Conservation (phyloP, 1,140 invertebrate genomes). For the Contarinia nasturtii region DNA sequence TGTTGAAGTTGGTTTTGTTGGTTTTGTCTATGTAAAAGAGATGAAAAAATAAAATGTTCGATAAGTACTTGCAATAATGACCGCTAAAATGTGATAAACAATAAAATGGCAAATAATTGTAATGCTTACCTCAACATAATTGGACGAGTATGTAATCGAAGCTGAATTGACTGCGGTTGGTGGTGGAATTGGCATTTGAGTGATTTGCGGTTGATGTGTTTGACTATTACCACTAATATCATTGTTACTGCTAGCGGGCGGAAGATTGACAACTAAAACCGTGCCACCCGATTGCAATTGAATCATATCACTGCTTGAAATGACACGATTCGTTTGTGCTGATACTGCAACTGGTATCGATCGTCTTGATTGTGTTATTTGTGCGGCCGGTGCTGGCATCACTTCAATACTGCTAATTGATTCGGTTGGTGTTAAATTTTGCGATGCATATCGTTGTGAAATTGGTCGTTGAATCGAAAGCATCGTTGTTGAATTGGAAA, state of each 20-base stretch:
- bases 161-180: slow-evolving; percentile 24
- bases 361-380: slow-evolving; percentile 4
- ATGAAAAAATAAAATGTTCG: not conserved
- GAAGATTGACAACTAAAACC: slow-evolving; percentile 61
- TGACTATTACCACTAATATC: slow-evolving; percentile 3
- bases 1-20: slow-evolving; percentile 9
- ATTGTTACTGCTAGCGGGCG: slow-evolving; percentile 27
- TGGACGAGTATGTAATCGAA: slow-evolving; percentile 36
- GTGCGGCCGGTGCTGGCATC: slow-evolving; percentile 7
- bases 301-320: slow-evolving; percentile 31
- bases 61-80: not conserved
- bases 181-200: slow-evolving; percentile 14
- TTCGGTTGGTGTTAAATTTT: slow-evolving; percentile 10
- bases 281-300: slow-evolving; percentile 49
- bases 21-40: slow-evolving; percentile 6
- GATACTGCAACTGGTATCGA: slow-evolving; percentile 10
- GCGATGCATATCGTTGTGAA: slow-evolving; percentile 8
- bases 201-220: slow-evolving; percentile 10
- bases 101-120: not conserved
- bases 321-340: slow-evolving; percentile 19
- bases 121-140: slow-evolving; percentile 32
- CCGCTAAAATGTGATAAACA: too few species aligned
- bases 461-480: slow-evolving; percentile 19
- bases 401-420: slow-evolving; percentile 29
- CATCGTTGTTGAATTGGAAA: slow-evolving; percentile 15